A percentile compares a stretch with the other conserved stretches of the same genome.
These are phyloP conservation scores for Stichopus chloronotus DNA, from an alignment of 35 echinoderm and acorn worm genomes.

Conservation along the genomic window DNA sequence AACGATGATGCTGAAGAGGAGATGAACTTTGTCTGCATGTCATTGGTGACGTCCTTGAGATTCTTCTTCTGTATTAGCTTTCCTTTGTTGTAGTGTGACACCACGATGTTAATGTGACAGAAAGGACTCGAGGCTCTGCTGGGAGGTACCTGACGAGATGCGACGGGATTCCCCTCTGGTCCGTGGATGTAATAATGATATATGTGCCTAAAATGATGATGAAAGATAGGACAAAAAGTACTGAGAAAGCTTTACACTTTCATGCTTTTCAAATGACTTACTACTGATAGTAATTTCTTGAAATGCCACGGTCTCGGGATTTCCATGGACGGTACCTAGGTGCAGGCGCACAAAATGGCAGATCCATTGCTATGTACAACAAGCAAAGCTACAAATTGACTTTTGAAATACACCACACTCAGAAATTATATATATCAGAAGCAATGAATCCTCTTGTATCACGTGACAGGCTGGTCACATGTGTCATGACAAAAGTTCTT, in stretches of 20 bases:
- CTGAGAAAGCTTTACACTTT: neutral
- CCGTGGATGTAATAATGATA: slow-evolving; percentile 99
- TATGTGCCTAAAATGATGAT: slow-evolving; percentile 65
- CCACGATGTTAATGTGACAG: slow-evolving; percentile 86
- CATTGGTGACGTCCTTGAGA: slow-evolving; percentile 79
- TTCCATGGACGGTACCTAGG: no score
- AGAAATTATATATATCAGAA: no score
- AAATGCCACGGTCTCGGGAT: no score
- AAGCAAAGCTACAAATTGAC: no score
- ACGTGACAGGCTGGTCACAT: no score
- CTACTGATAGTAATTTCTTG: no score
- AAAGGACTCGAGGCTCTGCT: slow-evolving; percentile 70
- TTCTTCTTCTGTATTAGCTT: slow-evolving; percentile 63
- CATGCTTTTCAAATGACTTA: no score
- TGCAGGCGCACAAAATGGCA: no score
- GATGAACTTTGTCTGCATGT: slow-evolving; percentile 91
- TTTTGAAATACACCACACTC: no score
- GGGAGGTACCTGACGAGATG: neutral
- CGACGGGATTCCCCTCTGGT: slow-evolving; percentile 71
- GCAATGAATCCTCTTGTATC: no score
- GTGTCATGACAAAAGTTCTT: no score
- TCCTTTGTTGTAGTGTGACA: slow-evolving; percentile 68
- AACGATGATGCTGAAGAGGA: slow-evolving; percentile 64
- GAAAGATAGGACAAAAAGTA: neutral
- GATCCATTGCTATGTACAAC: no score